Conservation (phyloP, 2,113 vertebrate species). For the Callorhinus ursinus region DNA sequence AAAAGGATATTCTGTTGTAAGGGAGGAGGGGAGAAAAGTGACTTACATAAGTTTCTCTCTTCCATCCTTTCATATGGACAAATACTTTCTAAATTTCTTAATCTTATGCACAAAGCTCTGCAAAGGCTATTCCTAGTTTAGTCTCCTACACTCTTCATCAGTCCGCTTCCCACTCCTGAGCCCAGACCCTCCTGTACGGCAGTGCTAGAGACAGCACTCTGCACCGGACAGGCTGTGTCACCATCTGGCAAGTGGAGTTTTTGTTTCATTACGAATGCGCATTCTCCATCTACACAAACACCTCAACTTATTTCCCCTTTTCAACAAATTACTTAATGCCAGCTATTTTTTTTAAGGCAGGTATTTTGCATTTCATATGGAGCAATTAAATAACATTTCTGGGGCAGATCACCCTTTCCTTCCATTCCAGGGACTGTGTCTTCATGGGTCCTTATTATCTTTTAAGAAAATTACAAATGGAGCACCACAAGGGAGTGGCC, state of each 20-base stretch:
- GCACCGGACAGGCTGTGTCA: too few species aligned
- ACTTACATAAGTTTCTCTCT: not conserved
- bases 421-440: not conserved
- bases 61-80: not conserved
- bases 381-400: not conserved
- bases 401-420: not conserved
- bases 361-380: not conserved
- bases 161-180: not conserved
- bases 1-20: not conserved
- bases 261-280: not conserved
- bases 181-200: accelerated
- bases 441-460: not conserved
- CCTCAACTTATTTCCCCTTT: not conserved
- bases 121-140: not conserved
- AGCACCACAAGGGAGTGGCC: not conserved
- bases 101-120: not conserved
- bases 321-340: not conserved
- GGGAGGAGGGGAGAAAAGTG: not conserved
- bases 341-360: not conserved
- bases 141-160: accelerated
- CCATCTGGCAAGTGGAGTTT: not conserved
- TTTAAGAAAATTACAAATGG: conserved; percentile 1
- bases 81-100: not conserved
- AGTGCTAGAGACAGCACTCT: accelerated
- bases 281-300: not conserved